phyloP scores from a whole-genome alignment of 2,113 vertebrate species.

The Campylomormyrus tamandua region DNA sequence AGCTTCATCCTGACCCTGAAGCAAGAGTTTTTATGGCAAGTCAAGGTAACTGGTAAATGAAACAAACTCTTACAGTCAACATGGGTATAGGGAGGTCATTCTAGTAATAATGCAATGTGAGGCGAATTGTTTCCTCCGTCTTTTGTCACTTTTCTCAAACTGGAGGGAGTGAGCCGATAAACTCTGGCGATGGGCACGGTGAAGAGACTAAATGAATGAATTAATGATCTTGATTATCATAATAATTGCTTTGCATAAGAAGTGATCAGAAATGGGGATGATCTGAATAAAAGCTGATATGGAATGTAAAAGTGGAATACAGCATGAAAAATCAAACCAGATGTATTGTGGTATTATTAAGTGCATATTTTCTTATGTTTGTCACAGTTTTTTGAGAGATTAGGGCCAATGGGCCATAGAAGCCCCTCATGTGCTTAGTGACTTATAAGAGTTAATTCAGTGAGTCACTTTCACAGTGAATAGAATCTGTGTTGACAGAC shows the following conservation, averaged over 20 bases:
- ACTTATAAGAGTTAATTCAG: conserved; percentile 27
- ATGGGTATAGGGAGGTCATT: background rate
- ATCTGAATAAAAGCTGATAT: background rate
- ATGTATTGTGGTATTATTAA: conserved; percentile 11
- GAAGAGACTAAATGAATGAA: background rate
- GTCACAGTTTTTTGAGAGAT: background rate
- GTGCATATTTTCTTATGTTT: conserved; percentile 31
- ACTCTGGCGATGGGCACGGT: background rate
- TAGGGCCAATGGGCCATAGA: conserved; percentile 32
- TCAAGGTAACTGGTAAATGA: background rate
- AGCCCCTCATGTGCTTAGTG: conserved; percentile 20
- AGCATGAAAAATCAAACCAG: background rate
- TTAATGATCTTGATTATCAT: background rate
- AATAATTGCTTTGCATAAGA: background rate
- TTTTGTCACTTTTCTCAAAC: background rate
- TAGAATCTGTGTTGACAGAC: conserved; percentile 41
- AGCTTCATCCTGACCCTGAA: background rate
- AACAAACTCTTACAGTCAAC: background rate
- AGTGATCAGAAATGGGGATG: conserved; percentile 2
- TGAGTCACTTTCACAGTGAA: conserved; percentile 28
- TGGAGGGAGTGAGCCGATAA: background rate
- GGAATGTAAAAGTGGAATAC: background rate
- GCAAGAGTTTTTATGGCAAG: background rate
- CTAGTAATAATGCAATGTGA: background rate
- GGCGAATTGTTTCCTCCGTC: background rate